These are phyloP conservation scores for Apamea monoglypha DNA, from an alignment of 2,888 invertebrate species.

Conservation along the genomic window DNA sequence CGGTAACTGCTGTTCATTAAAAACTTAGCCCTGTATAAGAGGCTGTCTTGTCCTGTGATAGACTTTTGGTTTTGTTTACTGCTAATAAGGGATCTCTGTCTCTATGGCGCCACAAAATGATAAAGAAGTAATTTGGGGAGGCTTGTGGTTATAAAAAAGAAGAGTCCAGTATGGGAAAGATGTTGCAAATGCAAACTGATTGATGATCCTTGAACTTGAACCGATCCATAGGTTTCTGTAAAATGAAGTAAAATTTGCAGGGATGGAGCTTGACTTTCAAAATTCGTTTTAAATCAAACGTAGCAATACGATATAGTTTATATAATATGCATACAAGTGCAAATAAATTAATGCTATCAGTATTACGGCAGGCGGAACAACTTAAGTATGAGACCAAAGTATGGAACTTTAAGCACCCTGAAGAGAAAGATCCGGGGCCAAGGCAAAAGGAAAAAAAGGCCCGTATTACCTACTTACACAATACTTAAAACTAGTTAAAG, in stretches of 20 bases:
- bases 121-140: neutral
- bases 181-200: neutral
- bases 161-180: neutral
- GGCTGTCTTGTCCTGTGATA: neutral
- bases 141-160: neutral
- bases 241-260: conserved; percentile 3
- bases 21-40: neutral
- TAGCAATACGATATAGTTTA: neutral
- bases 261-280: neutral
- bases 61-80: conserved; percentile 1
- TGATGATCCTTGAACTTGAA: neutral
- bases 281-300: neutral
- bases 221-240: neutral
- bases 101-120: neutral
- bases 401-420: conserved; percentile 64
- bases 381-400: conserved; percentile 68
- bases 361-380: conserved; percentile 72
- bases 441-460: conserved; percentile 53
- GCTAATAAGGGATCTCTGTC: neutral
- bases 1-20: conserved; percentile 71
- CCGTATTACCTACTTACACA: conserved; percentile 23
- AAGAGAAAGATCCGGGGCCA: conserved; percentile 51
- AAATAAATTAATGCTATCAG: conserved; percentile 27
- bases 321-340: neutral
- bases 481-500: conserved; percentile 14